Conservation (phyloP, 2,797 vertebrate species). For the Vespertilio murinus region DNA sequence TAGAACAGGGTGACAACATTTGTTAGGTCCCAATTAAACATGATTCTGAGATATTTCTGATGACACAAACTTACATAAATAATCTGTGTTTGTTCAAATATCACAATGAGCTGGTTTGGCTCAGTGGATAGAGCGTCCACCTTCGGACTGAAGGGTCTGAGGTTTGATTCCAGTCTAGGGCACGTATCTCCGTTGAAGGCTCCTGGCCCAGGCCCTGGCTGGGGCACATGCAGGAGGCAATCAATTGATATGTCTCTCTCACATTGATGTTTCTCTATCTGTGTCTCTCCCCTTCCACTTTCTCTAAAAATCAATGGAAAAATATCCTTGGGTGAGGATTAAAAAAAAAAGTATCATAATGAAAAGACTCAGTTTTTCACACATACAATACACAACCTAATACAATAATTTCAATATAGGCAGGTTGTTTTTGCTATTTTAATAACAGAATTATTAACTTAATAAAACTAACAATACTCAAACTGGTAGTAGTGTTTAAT, state of each 20-base stretch:
- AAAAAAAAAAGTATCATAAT: neutral
- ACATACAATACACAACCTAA: neutral
- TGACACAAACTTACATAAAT: slow-evolving; percentile 13
- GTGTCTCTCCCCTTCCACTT: too few relatives aligned
- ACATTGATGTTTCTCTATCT: too few relatives aligned
- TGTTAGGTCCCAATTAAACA: slow-evolving; percentile 25
- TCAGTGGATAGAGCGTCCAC: too few relatives aligned
- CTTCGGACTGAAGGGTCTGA: too few relatives aligned
- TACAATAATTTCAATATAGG: neutral
- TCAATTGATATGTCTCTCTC: too few relatives aligned
- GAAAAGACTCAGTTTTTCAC: neutral
- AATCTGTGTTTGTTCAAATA: neutral
- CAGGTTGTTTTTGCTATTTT: neutral
- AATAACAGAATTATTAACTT: neutral
- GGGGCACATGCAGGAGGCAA: too few relatives aligned
- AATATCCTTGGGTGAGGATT: too few relatives aligned
- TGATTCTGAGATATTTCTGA: slow-evolving; percentile 49
- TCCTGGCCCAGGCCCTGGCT: too few relatives aligned
- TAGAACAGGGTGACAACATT: slow-evolving; percentile 43
- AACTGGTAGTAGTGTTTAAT: neutral
- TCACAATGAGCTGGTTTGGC: neutral
- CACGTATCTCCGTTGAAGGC: too few relatives aligned
- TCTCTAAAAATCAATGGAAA: too few relatives aligned
- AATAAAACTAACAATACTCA: neutral
- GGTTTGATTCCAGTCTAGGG: too few relatives aligned